Evolutionary conservation across 1,140 invertebrate genomes (phyloP).

Genomic region (Leguminivora glycinivorella): DNA sequence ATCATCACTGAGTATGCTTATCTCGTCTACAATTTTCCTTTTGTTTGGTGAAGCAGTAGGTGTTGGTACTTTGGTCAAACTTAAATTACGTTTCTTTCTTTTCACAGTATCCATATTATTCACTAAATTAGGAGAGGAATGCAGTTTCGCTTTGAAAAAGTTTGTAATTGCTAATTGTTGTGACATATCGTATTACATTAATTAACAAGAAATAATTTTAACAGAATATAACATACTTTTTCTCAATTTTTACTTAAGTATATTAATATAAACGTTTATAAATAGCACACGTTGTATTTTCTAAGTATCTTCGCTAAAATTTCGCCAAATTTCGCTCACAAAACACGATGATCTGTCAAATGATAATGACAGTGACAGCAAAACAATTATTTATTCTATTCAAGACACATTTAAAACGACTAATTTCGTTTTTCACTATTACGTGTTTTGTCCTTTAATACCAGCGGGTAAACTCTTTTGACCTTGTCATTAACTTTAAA

Average conservation of each 20-base stretch:
- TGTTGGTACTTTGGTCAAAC: constrained; percentile 33
- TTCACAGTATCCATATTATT: constrained; percentile 4
- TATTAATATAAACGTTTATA: neutral
- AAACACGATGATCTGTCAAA: neutral
- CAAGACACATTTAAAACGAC: neutral
- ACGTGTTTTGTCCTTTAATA: no score
- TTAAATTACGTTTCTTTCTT: constrained; percentile 35
- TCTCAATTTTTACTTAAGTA: neutral
- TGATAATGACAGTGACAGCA: neutral
- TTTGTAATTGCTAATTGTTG: constrained; percentile 22
- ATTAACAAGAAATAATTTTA: neutral
- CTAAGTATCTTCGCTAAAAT: neutral
- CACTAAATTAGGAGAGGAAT: neutral
- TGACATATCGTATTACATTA: neutral
- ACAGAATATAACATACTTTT: neutral
- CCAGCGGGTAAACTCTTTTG: no score
- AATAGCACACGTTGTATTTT: neutral
- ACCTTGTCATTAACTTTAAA: no score
- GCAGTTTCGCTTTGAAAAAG: constrained; percentile 27
- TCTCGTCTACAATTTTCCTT: constrained; percentile 32
- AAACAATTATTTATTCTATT: neutral
- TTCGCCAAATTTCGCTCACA: no score
- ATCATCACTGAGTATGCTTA: constrained; percentile 49
- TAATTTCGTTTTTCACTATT: no score
- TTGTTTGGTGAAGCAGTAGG: constrained; percentile 32